A percentile compares a stretch with the other conserved stretches of the same genome.
phyloP scores from a whole-genome alignment of 2,113 vertebrate genomes.

The Gila orcuttii region DNA sequence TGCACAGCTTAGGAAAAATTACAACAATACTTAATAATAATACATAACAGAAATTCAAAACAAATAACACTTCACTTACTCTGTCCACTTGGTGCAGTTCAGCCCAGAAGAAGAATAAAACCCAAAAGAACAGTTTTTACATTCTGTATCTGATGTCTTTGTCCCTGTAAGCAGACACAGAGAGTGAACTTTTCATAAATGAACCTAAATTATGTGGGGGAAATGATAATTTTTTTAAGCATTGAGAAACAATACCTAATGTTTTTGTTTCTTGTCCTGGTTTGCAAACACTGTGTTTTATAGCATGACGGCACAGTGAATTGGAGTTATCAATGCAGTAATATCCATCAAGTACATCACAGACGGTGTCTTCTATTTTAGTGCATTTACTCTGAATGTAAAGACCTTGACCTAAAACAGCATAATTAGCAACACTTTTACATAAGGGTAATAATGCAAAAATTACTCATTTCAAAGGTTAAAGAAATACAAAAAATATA shows the following conservation, averaged over 20 bases:
- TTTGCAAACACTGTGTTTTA: constrained; percentile 40
- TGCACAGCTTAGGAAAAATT: constrained; percentile 27
- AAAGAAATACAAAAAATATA: background rate
- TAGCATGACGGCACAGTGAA: background rate
- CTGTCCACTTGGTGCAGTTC: constrained; percentile 53
- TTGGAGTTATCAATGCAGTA: background rate
- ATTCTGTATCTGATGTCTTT: constrained; percentile 46
- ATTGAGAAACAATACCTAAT: constrained; percentile 22
- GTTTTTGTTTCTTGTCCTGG: constrained; percentile 40
- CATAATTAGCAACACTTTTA: background rate
- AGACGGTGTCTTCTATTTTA: background rate
- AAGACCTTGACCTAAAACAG: constrained; percentile 28
- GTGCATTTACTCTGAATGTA: background rate
- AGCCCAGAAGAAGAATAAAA: constrained; percentile 54
- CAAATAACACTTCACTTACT: constrained; percentile 42
- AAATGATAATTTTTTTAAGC: background rate
- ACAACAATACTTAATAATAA: background rate
- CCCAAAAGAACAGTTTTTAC: constrained; percentile 51
- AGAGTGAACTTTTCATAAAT: background rate
- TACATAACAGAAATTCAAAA: background rate
- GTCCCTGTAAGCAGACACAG: constrained; percentile 42
- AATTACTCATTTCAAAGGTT: background rate
- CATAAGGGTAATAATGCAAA: background rate
- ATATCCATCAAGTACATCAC: constrained; percentile 43
- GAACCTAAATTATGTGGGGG: too few relatives aligned